Base-by-base conservation (phyloP, 2,113 vertebrate genomes). In the Triplophysa rosa region DNA sequence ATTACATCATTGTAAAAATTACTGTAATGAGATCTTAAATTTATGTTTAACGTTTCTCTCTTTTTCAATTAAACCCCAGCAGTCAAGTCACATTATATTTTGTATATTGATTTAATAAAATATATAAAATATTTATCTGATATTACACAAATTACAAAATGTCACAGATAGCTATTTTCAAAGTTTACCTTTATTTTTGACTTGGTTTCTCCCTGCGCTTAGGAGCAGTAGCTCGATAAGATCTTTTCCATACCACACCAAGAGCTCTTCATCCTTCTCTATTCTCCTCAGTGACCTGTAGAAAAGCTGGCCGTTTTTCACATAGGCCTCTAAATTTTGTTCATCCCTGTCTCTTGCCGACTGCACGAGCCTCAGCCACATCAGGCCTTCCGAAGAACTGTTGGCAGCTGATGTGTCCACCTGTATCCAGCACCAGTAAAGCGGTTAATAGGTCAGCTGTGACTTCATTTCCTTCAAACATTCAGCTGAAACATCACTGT, bases 191-290 rank as follows among this genome's bases (percentile, higher is more conserved):
- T 97, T 96, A 91, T 87, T 91, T 82, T 95, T 98, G 80, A 79
- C 82, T 23, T 93, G 93, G 21, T 92, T 85, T 86, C 94, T 88
- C 86, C 90, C 86, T 23, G 94, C 85, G 72, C 90, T 92, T 70
- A 98, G 95, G 72, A 97, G 91, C 80, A 99, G 94, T 77, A 99
- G 89, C 79, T 98, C 96, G 0, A 93, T 93, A 80, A 99, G 93
- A 85, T 99, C 97, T 78, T 97, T 96, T 29, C 97, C 97, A 81
- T 99, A 98, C 97, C 97, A 99, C 62, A 99, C 97, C 83, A 99
- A 90, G 69, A 99, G 84, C 90, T 99, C 97, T 87, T 99, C 97
- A 65, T 99, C 96, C 90, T 98, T 98, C 90, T 95, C 94, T 65
- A 98, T 96, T 83, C 96, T 94, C 70, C 96, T 94, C 16, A 98